Percentiles rank a stretch among this genome's conserved stretches.
These are phyloP conservation scores for Elgaria multicarinata DNA, from an alignment of 2,113 vertebrate species.

Conservation along the genomic window DNA sequence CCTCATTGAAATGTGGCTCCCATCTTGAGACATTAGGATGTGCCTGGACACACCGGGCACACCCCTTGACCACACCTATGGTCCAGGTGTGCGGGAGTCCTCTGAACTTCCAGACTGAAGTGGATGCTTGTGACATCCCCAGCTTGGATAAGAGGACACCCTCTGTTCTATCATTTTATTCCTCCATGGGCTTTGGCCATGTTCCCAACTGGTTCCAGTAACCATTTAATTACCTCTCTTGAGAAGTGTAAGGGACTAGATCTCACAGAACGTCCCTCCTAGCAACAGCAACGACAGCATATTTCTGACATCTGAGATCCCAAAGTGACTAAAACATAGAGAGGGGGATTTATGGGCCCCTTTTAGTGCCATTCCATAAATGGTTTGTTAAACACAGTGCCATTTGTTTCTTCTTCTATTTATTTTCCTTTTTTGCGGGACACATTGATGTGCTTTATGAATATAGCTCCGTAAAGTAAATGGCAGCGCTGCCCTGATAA, in stretches of 20 bases:
- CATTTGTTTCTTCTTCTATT: slow-evolving; percentile 31
- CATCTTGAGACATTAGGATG: too few relatives aligned
- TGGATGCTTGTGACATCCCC: too few relatives aligned
- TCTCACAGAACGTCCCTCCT: not conserved
- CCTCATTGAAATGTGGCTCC: too few relatives aligned
- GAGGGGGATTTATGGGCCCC: slow-evolving; percentile 48
- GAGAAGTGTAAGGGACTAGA: not conserved
- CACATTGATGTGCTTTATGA: slow-evolving; percentile 68
- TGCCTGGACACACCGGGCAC: too few relatives aligned
- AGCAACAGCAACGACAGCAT: not conserved
- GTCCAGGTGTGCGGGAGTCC: too few relatives aligned
- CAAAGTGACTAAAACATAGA: not conserved
- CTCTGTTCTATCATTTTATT: not conserved
- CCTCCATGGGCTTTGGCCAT: not conserved
- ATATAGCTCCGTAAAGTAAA: slow-evolving; percentile 66
- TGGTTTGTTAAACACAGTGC: slow-evolving; percentile 51
- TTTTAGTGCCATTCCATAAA: slow-evolving; percentile 62
- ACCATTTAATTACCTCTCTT: not conserved
- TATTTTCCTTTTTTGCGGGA: slow-evolving; percentile 44
- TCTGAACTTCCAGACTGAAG: too few relatives aligned
- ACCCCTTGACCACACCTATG: too few relatives aligned
- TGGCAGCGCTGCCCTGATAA: slow-evolving; percentile 70
- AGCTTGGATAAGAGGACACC: too few relatives aligned
- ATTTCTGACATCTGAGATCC: not conserved
- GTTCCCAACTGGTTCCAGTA: not conserved